Evolutionary conservation across 2,113 vertebrate species (phyloP).

Genomic region (Crocuta crocuta): DNA sequence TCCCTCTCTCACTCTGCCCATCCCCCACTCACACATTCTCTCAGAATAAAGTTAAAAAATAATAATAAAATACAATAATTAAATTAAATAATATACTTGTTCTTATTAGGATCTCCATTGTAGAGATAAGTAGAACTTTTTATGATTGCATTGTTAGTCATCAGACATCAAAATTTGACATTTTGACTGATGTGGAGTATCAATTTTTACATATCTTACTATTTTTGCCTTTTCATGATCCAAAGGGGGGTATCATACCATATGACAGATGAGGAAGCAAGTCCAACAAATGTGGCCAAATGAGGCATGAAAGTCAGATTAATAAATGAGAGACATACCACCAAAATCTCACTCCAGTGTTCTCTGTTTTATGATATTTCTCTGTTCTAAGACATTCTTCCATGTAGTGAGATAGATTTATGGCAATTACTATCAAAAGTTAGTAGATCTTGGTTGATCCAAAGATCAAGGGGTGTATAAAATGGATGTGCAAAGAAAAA

Average conservation of each 20-base stretch:
- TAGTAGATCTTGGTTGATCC: background rate
- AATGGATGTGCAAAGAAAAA: conserved; percentile 16
- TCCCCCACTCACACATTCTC: too few relatives aligned
- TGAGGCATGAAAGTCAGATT: background rate
- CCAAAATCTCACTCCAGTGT: background rate
- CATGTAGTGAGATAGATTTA: background rate
- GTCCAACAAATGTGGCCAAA: background rate
- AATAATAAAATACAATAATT: too few relatives aligned
- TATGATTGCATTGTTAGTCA: background rate
- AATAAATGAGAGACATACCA: background rate
- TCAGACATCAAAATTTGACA: background rate
- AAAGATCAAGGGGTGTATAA: background rate
- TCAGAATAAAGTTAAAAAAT: too few relatives aligned
- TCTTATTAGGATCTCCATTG: background rate
- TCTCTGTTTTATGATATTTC: background rate
- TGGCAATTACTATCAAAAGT: background rate
- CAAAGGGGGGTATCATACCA: background rate
- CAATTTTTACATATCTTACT: background rate
- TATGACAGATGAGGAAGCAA: background rate
- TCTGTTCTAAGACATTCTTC: background rate
- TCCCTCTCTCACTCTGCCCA: too few relatives aligned
- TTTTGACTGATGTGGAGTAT: background rate
- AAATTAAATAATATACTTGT: background rate
- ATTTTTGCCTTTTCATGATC: background rate
- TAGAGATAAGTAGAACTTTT: background rate